phyloP scores from a whole-genome alignment of 2,113 vertebrate species.

The Calidris pygmaea region DNA sequence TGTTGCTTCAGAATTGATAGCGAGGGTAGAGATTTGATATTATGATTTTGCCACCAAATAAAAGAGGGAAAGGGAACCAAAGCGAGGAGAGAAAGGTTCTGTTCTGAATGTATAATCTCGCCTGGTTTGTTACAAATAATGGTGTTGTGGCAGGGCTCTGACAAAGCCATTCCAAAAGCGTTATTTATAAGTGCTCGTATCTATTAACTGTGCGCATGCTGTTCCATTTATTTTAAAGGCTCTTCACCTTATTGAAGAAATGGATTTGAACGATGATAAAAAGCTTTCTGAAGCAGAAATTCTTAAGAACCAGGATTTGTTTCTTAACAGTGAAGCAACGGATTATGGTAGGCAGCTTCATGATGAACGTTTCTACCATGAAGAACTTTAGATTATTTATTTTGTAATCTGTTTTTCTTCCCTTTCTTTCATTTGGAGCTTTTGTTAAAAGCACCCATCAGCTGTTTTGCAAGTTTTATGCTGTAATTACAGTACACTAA shows the following conservation, averaged over 20 bases:
- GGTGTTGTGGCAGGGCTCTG: not conserved
- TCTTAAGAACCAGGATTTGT: conserved; percentile 87
- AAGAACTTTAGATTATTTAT: conserved; percentile 76
- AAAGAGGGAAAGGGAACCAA: not conserved
- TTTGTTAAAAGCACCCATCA: conserved; percentile 8
- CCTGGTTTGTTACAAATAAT: not conserved
- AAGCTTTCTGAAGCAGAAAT: conserved; percentile 88
- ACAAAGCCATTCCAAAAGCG: not conserved
- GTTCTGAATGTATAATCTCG: not conserved
- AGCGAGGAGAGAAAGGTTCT: not conserved
- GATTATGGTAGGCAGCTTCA: conserved; percentile 91
- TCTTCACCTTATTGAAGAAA: conserved; percentile 90
- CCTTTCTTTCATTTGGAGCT: not conserved
- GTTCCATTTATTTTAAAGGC: conserved; percentile 77
- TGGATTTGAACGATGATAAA: conserved; percentile 87
- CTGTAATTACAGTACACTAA: conserved; percentile 56
- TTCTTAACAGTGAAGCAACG: conserved; percentile 95
- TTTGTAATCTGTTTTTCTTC: conserved; percentile 4
- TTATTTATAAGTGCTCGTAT: not conserved
- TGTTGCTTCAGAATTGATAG: not conserved
- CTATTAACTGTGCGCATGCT: not conserved
- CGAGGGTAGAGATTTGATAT: not conserved
- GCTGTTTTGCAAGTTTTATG: conserved; percentile 40
- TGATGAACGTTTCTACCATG: conserved; percentile 80
- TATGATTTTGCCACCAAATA: not conserved